These are phyloP conservation scores for Oxyruncus cristatus DNA, from an alignment of 2,113 vertebrate genomes.

Conservation along the genomic window DNA sequence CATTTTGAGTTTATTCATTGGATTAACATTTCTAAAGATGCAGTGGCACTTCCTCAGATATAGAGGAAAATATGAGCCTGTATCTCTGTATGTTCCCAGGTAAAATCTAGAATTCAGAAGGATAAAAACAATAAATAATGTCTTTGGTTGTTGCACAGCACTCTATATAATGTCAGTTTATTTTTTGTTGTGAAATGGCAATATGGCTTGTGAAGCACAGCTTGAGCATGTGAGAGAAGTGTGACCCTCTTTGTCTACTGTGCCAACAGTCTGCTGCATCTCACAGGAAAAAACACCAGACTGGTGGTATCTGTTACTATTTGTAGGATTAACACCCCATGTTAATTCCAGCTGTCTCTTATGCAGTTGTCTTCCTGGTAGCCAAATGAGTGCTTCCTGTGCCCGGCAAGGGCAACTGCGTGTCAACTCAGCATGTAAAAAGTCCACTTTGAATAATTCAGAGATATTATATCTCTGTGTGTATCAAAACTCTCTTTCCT, in stretches of 20 bases:
- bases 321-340: background rate
- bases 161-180: background rate
- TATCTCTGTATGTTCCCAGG: background rate
- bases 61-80: background rate
- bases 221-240: background rate
- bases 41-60: background rate
- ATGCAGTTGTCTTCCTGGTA: background rate
- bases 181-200: background rate
- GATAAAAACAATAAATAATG: background rate
- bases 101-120: background rate
- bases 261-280: background rate
- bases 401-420: background rate
- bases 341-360: conserved; percentile 30
- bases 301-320: background rate
- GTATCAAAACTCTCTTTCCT: background rate
- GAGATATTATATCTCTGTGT: rapidly evolving
- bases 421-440: background rate
- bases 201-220: conserved; percentile 14
- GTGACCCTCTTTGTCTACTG: background rate
- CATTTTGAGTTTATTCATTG: background rate
- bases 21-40: background rate
- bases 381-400: background rate
- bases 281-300: background rate
- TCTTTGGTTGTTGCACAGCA: background rate
- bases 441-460: background rate